Conservation (phyloP, 2,888 invertebrate genomes). For the Lasioglossum zephyrum region DNA sequence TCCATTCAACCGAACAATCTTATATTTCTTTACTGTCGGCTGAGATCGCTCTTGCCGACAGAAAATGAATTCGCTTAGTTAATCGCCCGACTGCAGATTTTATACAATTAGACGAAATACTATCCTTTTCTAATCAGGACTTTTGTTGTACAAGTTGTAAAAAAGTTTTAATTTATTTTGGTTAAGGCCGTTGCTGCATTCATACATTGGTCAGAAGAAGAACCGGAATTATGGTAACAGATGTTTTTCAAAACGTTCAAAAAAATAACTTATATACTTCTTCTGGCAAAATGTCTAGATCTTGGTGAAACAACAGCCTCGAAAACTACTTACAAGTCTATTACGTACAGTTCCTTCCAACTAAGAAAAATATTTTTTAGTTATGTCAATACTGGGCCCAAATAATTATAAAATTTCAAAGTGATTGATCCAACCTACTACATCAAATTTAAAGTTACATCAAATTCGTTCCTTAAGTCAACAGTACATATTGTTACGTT, state of each 20-base stretch:
- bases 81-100: neutral
- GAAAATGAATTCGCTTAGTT: neutral
- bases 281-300: too few species aligned
- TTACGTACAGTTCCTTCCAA: neutral
- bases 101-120: neutral
- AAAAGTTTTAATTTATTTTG: too few species aligned
- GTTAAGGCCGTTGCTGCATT: too few species aligned
- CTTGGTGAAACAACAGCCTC: too few species aligned
- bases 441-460: too few species aligned
- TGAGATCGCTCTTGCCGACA: neutral
- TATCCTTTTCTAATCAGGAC: too few species aligned
- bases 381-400: neutral
- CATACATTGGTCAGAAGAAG: too few species aligned
- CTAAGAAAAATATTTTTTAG: neutral
- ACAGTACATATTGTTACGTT: neutral
- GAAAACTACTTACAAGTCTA: neutral
- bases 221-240: too few species aligned
- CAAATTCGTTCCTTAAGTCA: neutral
- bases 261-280: too few species aligned
- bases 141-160: too few species aligned
- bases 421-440: neutral
- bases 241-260: too few species aligned
- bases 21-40: neutral
- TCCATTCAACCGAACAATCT: slow-evolving; percentile 8
- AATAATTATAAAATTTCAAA: neutral